These are phyloP conservation scores for Lampropteryx suffumata DNA, from an alignment of 2,888 invertebrate species.

Conservation along the genomic window DNA sequence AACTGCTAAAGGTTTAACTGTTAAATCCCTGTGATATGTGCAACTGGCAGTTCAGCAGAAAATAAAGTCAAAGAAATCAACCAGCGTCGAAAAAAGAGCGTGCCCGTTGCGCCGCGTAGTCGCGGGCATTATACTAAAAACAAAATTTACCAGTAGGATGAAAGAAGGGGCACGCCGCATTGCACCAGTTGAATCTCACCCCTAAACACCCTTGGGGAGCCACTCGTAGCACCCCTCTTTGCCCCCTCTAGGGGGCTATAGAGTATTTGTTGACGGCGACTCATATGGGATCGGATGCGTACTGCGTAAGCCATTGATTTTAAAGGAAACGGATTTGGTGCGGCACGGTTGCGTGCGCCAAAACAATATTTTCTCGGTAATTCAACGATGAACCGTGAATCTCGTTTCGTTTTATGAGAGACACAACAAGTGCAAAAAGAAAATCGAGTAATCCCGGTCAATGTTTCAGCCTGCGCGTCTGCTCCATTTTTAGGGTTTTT, in stretches of 20 bases:
- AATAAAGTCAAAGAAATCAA: constrained; percentile 58
- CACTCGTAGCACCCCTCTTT: constrained; percentile 33
- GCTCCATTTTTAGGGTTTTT: neutral
- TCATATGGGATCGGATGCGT: constrained; percentile 48
- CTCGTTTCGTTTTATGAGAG: neutral
- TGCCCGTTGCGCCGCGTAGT: constrained; percentile 7
- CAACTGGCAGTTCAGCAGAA: constrained; percentile 38
- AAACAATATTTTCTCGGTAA: constrained; percentile 13
- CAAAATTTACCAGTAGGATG: constrained; percentile 57
- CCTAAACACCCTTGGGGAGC: constrained; percentile 41
- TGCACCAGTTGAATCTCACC: constrained; percentile 82
- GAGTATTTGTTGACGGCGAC: constrained; percentile 70
- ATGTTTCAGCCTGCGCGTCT: neutral
- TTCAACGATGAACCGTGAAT: neutral
- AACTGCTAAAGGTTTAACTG: constrained; percentile 1
- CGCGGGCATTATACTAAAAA: constrained; percentile 53
- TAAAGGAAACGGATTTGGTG: constrained; percentile 35
- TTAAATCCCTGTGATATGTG: constrained; percentile 47
- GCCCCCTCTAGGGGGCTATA: constrained; percentile 34
- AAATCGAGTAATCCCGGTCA: neutral
- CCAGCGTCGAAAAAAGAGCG: neutral
- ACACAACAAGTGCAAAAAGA: constrained; percentile 13
- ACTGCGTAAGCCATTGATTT: constrained; percentile 52
- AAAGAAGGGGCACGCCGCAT: constrained; percentile 72
- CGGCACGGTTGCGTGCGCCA: constrained; percentile 21